phyloP scores from a whole-genome alignment of 2,888 invertebrate genomes.

The Drosophila maculinotata region DNA sequence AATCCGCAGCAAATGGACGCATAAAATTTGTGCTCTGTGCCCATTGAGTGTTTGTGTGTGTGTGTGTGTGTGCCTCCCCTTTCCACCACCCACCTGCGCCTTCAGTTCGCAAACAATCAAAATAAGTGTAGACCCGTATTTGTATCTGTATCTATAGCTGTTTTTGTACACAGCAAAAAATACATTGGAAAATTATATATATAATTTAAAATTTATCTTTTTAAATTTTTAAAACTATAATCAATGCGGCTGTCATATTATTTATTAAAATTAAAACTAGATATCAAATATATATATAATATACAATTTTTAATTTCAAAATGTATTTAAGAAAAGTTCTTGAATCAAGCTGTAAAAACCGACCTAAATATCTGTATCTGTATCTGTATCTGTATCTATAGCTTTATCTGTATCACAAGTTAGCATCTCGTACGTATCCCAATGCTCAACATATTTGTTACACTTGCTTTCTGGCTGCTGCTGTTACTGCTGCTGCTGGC shows the following conservation, averaged over 20 bases:
- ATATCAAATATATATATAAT: too few species aligned
- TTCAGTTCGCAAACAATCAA: slow-evolving; percentile 62
- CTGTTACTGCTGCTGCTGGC: too few species aligned
- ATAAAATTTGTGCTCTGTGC: slow-evolving; percentile 24
- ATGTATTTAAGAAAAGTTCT: too few species aligned
- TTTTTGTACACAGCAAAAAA: too few species aligned
- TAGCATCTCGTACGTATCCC: slow-evolving; percentile 23
- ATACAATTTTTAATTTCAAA: too few species aligned
- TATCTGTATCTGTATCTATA: slow-evolving; percentile 14
- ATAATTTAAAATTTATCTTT: too few species aligned
- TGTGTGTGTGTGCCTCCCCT: background rate
- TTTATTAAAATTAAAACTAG: too few species aligned
- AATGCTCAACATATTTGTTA: slow-evolving; percentile 68
- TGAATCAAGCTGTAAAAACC: too few species aligned
- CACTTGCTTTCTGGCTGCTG: slow-evolving; percentile 56
- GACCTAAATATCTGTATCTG: slow-evolving; percentile 14
- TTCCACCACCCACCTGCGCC: slow-evolving; percentile 1
- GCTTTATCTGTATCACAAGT: slow-evolving; percentile 24
- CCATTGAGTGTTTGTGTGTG: background rate
- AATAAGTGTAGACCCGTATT: slow-evolving; percentile 60
- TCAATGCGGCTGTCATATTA: too few species aligned
- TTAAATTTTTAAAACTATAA: too few species aligned
- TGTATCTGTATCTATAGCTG: slow-evolving; percentile 10
- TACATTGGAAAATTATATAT: too few species aligned
- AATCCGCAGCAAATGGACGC: slow-evolving; percentile 43